These are phyloP conservation scores for Pimpla rufipes DNA, from an alignment of 2,888 invertebrate genomes.

Conservation along the genomic window DNA sequence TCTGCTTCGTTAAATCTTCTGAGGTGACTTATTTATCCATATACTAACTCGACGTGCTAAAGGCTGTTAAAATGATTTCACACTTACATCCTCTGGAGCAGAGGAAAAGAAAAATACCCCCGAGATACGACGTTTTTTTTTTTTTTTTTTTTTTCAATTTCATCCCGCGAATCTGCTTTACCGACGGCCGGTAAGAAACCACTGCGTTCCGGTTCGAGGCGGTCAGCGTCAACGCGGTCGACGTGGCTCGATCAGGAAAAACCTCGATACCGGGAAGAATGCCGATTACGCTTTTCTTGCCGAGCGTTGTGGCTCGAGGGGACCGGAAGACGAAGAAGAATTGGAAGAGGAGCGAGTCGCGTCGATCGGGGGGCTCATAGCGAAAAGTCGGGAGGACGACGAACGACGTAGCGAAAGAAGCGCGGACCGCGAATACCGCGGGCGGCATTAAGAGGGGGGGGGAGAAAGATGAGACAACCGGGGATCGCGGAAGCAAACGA, in stretches of 20 bases:
- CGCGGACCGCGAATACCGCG: neutral
- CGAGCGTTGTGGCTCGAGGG: conserved; percentile 1
- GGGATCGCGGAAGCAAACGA: conserved; percentile 4
- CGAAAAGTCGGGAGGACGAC: conserved; percentile 5
- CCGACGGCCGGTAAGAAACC: neutral
- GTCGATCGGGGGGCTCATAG: neutral
- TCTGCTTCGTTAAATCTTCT: too few relatives aligned
- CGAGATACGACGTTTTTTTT: neutral
- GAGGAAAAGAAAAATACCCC: too few relatives aligned
- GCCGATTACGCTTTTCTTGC: conserved; percentile 19
- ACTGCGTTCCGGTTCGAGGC: neutral
- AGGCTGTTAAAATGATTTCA: too few relatives aligned
- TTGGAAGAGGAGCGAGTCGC: neutral
- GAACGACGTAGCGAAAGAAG: neutral
- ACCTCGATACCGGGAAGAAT: conserved; percentile 22
- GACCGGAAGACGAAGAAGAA: conserved; percentile 27
- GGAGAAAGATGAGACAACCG: neutral
- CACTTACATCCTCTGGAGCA: too few relatives aligned
- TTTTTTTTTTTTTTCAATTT: neutral
- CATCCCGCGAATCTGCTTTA: neutral
- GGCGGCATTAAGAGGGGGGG: neutral
- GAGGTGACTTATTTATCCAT: too few relatives aligned
- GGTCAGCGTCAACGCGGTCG: neutral
- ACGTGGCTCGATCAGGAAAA: neutral
- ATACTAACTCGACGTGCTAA: too few relatives aligned